Conservation (phyloP, 2,113 vertebrate species). For the Saguinus midas region DNA sequence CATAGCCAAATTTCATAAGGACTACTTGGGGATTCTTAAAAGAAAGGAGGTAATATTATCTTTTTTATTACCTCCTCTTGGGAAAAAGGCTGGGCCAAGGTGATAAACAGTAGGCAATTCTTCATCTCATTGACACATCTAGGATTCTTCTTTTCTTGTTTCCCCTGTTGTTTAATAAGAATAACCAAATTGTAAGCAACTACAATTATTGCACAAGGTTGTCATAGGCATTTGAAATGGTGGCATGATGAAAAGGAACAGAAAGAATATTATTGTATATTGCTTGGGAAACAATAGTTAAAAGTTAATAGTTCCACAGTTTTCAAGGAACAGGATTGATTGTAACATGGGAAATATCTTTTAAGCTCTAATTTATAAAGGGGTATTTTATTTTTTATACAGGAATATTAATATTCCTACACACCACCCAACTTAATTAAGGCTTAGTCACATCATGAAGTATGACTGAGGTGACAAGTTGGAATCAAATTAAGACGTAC, state of each 20-base stretch:
- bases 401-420: background rate
- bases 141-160: background rate
- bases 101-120: background rate
- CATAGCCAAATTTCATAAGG: background rate
- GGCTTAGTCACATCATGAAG: background rate
- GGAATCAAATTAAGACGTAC: background rate
- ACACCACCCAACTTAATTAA: background rate
- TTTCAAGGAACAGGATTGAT: background rate
- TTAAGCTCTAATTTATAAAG: background rate
- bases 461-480: background rate
- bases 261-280: background rate
- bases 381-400: background rate
- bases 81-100: background rate
- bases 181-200: background rate
- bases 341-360: background rate
- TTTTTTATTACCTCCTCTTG: background rate
- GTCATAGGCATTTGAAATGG: background rate
- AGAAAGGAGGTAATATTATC: too few relatives aligned
- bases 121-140: background rate
- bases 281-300: background rate
- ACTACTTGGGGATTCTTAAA: background rate
- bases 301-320: background rate
- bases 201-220: background rate
- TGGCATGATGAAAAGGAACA: background rate
- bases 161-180: background rate